Evolutionary conservation across 2,797 vertebrate genomes (phyloP), one percentile per base, ranked within the genome.

Genomic region (Muscicapa striata): DNA sequence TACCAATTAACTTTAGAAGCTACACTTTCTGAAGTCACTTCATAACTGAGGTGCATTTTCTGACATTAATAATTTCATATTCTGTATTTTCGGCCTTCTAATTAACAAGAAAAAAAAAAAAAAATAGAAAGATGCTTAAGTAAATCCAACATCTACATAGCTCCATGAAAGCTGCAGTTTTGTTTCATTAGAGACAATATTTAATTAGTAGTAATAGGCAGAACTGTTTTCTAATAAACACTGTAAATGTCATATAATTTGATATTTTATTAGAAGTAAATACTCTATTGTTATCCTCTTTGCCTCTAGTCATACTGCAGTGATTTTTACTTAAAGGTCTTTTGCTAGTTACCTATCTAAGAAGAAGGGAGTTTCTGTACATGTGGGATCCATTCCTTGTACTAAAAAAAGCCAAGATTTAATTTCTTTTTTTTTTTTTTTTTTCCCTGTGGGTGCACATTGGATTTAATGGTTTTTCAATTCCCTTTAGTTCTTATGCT

Each of bases 401-500:
- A 46, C 52, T 75, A 48, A 84, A 83, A 52, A 73, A 38, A 67
- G 17, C 8, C 3, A 34, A 84, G 36, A 48, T 66, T 86, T 64
- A 27, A 29, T 63, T 2, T 34, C 3, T 18, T 34, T 34, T 34
- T 34, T 34, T 63, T 34, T 34, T 63, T 84, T 74, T 48, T 51
- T 76, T 48, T 23, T 18, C 3, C 21, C 66, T 59, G 24, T 20
- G 30, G 15, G 19, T 72, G 29, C 19, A 77, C 43, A 59, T 45
- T 78, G 52, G 54, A 73, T 85, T 90, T 87, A 91, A 89, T 57
- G 32, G 38, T 6, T 82, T 77, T 92, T 92, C 72, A 75, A n/a
- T 34, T 87, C 38, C 30, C 34, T 79, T 91, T 87, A 62, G n/a
- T 32, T 72, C 29, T 75, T 59, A 32, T 1, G 26, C 23, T 84